Evolutionary conservation across 2,113 vertebrate species (phyloP).

Genomic region (Mystacornis crossleyi): DNA sequence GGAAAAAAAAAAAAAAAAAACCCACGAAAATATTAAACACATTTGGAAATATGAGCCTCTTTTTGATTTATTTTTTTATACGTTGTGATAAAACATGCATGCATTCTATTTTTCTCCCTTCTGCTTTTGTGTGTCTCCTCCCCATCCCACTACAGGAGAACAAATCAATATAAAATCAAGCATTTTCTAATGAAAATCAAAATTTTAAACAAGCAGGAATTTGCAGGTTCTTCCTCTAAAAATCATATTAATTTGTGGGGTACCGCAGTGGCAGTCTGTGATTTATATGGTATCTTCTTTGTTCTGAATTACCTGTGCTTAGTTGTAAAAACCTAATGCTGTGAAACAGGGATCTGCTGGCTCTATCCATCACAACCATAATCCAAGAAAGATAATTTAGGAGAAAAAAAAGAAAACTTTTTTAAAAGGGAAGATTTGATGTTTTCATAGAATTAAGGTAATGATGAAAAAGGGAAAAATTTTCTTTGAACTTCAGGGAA

Average conservation of each 20-base stretch:
- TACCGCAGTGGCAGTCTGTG: background rate
- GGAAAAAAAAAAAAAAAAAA: background rate
- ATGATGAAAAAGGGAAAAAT: background rate
- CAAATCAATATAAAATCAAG: background rate
- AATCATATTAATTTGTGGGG: background rate
- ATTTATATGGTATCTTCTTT: background rate
- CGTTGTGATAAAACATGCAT: background rate
- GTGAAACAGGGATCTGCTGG: background rate
- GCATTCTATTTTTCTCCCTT: background rate
- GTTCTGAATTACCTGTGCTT: background rate
- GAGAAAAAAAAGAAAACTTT: background rate
- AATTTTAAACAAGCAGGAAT: background rate
- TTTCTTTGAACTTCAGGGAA: background rate
- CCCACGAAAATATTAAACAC: constrained; percentile 5
- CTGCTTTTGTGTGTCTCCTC: background rate
- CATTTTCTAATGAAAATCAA: background rate
- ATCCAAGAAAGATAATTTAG: background rate
- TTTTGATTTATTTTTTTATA: background rate
- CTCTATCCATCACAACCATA: background rate
- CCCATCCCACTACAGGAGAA: background rate
- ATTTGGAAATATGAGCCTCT: background rate
- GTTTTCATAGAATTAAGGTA: constrained; percentile 8
- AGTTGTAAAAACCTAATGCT: background rate
- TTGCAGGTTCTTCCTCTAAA: background rate
- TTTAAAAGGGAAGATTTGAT: background rate